A percentile compares a stretch with the other conserved stretches of the same genome.
phyloP scores from a whole-genome alignment of 2,888 invertebrate genomes.

The Zootermopsis nevadensis region DNA sequence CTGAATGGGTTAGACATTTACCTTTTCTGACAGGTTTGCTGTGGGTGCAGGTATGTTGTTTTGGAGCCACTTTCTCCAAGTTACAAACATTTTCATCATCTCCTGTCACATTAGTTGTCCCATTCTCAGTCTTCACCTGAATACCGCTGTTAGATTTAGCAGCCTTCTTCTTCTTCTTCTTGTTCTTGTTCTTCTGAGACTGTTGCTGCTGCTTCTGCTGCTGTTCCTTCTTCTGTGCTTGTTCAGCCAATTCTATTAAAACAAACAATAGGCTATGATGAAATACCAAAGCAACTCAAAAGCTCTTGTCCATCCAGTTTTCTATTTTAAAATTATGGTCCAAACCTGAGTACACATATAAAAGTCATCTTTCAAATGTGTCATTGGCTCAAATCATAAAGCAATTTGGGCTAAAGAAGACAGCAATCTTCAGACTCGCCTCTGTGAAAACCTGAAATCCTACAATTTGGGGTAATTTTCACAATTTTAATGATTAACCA shows the following conservation, averaged over 20 bases:
- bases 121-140: constrained; percentile 47
- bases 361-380: too few species aligned
- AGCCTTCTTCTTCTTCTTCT: constrained; percentile 51
- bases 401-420: too few species aligned
- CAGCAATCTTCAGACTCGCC: too few species aligned
- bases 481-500: too few species aligned
- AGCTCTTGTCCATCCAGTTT: too few species aligned
- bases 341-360: too few species aligned
- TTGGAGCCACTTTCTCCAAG: not conserved
- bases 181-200: constrained; percentile 52
- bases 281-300: not conserved
- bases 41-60: not conserved
- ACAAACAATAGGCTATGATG: not conserved
- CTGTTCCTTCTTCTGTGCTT: constrained; percentile 45
- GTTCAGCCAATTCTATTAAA: constrained; percentile 39
- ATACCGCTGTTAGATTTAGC: constrained; percentile 36
- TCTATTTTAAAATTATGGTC: too few species aligned
- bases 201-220: constrained; percentile 36
- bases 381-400: too few species aligned
- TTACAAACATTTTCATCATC: not conserved
- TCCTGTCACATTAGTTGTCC: constrained; percentile 30
- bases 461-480: too few species aligned
- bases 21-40: constrained; percentile 4
- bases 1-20: too few species aligned
- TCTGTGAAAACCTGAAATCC: too few species aligned